phyloP scores from a whole-genome alignment of 2,888 invertebrate species.

The Brachylomia viminalis region DNA sequence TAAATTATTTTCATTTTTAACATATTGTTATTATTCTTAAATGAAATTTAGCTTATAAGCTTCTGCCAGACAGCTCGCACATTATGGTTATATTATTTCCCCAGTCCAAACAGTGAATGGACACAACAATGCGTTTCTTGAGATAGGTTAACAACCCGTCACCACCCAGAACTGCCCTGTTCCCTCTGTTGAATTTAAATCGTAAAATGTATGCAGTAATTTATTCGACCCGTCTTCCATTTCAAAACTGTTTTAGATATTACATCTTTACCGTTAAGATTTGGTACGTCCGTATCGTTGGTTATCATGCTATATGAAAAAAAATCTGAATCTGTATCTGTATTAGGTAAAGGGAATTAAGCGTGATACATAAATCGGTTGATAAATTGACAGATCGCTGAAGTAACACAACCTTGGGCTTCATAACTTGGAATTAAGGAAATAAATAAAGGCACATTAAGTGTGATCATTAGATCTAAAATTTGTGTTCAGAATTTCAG shows the following conservation, averaged over 20 bases:
- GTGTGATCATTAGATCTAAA: too few relatives aligned
- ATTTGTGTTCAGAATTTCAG: neutral
- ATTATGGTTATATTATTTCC: constrained; percentile 13
- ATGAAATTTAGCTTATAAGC: neutral
- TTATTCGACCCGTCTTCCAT: constrained; percentile 4
- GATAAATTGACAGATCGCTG: neutral
- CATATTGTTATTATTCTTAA: neutral
- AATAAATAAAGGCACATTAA: neutral
- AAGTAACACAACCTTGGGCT: neutral
- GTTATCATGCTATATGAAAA: neutral
- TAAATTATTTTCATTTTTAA: neutral
- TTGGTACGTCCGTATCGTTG: neutral
- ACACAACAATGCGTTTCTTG: constrained; percentile 41
- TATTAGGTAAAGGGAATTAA: neutral
- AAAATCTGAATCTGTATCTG: neutral
- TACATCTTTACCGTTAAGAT: neutral
- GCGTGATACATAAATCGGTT: neutral
- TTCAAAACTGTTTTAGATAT: constrained; percentile 6
- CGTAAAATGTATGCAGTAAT: constrained; percentile 4
- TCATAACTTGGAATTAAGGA: neutral
- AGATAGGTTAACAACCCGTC: constrained; percentile 32
- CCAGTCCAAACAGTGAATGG: constrained; percentile 25
- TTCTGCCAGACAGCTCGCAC: neutral
- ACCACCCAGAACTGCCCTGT: constrained; percentile 30
- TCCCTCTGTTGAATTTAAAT: constrained; percentile 37